Evolutionary conservation across 1,140 invertebrate genomes (phyloP).

Genomic region (Scylla paramamosain): DNA sequence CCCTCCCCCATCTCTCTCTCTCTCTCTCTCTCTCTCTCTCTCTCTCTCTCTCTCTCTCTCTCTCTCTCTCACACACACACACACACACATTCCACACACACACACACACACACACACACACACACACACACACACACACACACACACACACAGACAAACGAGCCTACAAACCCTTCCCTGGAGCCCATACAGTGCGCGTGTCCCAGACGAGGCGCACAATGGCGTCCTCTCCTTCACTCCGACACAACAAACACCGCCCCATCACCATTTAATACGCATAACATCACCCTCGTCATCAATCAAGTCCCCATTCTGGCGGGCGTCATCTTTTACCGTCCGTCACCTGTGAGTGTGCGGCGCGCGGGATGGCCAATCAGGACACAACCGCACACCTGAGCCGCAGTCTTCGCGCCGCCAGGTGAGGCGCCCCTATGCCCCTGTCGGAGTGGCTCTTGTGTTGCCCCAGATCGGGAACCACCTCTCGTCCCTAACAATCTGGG

Average conservation of each 20-base stretch:
- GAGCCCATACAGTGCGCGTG: slow-evolving; percentile 21
- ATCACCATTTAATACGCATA: slow-evolving; percentile 61
- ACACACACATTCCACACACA: slow-evolving; percentile 7
- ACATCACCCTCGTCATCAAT: slow-evolving; percentile 49
- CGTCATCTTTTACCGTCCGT: slow-evolving; percentile 55
- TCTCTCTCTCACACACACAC: background rate
- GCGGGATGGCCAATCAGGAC: background rate
- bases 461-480: background rate
- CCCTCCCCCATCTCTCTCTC: slow-evolving; percentile 33
- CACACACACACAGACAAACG: background rate
- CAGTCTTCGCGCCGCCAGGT: background rate
- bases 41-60: slow-evolving; percentile 1
- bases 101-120: slow-evolving; percentile 28
- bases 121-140: slow-evolving; percentile 38
- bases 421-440: background rate
- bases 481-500: background rate
- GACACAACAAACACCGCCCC: slow-evolving; percentile 48
- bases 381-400: background rate
- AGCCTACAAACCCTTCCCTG: background rate
- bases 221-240: slow-evolving; percentile 30
- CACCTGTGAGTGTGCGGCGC: background rate
- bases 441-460: background rate
- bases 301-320: slow-evolving; percentile 54
- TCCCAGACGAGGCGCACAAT: slow-evolving; percentile 27
- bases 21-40: slow-evolving; percentile 9